Evolutionary conservation across 2,797 vertebrate genomes (phyloP), one percentile per base, ranked within the genome.

Genomic region (Poecile montanus): DNA sequence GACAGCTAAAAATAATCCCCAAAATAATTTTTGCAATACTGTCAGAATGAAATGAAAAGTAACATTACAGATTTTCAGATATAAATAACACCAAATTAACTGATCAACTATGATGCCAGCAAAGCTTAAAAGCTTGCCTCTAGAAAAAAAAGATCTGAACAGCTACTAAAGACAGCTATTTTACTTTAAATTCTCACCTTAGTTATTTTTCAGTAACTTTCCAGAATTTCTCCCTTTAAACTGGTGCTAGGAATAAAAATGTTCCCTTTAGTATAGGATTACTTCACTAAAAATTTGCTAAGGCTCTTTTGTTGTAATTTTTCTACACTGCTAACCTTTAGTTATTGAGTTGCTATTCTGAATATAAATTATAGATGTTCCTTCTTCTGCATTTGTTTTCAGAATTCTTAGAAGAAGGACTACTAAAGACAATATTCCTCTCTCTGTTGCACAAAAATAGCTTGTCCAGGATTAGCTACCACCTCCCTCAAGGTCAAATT

Each of bases 71-170:
- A 47, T 85, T 92, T 95, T 92, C 42, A 58, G 57, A 54, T 93
- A 83, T 45, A 93, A 93, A 82, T 89, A 88, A 79, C 57, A 71
- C 9, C 20, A 67, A 87, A 91, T 92, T 93, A 73, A 74, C 27
- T 71, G 48, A 57, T 76, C 34, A 30, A n/a, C 23, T 70, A 6
- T 57, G 47, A 70, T 87, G 45, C 38, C 77, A 95, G 42, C 11
- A 75, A 71, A 91, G 36, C 22, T 30, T 92, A 85, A 91, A 89
- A 83, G 25, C 29, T 70, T 85, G 7, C 20, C 93, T 94, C 16
- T 26, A 48, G 30, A 26, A 50, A 65, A 73, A 58, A 34, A 54
- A 32, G 0, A 56, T 36, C 10, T 57, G 54, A 86, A 54, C 42
- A 65, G 17, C 11, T 61, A 75, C 12, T 57, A 58, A 85, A 63